These are phyloP conservation scores for Ischnura elegans DNA, from an alignment of 2,888 invertebrate species.

Conservation along the genomic window DNA sequence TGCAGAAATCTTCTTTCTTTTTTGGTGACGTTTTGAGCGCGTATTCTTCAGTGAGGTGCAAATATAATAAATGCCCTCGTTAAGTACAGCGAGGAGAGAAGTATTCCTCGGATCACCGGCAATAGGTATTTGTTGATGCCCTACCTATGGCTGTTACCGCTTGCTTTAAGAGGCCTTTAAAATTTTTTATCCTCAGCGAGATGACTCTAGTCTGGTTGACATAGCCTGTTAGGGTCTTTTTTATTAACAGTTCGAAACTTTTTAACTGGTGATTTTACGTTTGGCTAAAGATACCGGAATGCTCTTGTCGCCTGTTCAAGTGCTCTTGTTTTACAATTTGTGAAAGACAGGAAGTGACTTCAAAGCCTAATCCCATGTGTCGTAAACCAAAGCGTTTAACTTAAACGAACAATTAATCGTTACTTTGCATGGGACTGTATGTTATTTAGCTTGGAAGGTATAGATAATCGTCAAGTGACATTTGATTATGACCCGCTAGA, in stretches of 20 bases:
- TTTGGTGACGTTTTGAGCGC: not conserved
- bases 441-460: not conserved
- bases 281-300: not conserved
- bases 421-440: not conserved
- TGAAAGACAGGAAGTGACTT: not conserved
- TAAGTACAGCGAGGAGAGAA: not conserved
- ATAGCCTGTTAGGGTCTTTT: not conserved
- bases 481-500: not conserved
- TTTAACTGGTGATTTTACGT: not conserved
- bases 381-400: not conserved
- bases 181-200: not conserved
- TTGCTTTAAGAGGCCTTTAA: not conserved
- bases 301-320: not conserved
- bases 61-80: not conserved
- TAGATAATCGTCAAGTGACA: conserved; percentile 3
- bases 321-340: not conserved
- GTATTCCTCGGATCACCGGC: not conserved
- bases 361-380: not conserved
- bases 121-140: not conserved
- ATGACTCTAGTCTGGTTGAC: not conserved
- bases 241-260: conserved; percentile 16
- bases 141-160: not conserved
- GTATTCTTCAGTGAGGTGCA: not conserved
- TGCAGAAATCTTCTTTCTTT: not conserved
- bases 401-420: not conserved